Percentiles rank a stretch among this genome's conserved stretches.
These are phyloP conservation scores for Thera britannica DNA, from an alignment of 2,888 invertebrate species.

Conservation along the genomic window DNA sequence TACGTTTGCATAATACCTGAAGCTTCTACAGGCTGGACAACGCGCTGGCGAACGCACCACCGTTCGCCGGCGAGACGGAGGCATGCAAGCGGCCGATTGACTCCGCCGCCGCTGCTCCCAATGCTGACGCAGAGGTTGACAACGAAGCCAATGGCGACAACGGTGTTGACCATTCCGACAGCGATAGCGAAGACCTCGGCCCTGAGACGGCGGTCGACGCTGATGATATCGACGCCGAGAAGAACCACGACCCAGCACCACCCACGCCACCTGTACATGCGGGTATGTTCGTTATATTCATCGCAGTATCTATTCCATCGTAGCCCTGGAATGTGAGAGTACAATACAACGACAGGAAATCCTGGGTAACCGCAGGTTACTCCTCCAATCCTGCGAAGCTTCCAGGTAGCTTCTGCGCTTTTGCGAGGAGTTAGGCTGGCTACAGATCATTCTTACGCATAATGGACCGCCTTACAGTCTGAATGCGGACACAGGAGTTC, in stretches of 20 bases:
- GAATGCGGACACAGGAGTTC: too few species aligned
- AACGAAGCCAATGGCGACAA: slow-evolving; percentile 58
- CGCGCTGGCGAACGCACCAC: slow-evolving; percentile 78
- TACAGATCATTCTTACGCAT: too few species aligned
- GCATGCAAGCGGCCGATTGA: slow-evolving; percentile 66
- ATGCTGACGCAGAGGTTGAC: slow-evolving; percentile 49
- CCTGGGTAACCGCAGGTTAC: too few species aligned
- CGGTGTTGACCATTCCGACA: slow-evolving; percentile 76
- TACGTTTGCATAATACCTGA: not conserved
- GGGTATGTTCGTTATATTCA: slow-evolving; percentile 59
- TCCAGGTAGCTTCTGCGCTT: too few species aligned
- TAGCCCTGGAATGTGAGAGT: too few species aligned
- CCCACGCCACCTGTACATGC: slow-evolving; percentile 85
- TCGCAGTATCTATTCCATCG: not conserved
- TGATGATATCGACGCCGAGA: slow-evolving; percentile 82
- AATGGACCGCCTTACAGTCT: too few species aligned
- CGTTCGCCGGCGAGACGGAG: slow-evolving; percentile 75
- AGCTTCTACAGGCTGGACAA: slow-evolving; percentile 71
- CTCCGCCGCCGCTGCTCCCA: slow-evolving; percentile 55
- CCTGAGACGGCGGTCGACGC: slow-evolving; percentile 91
- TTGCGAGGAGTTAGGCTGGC: too few species aligned
- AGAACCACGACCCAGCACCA: slow-evolving; percentile 76
- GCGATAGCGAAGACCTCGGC: slow-evolving; percentile 88
- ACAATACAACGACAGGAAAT: too few species aligned
- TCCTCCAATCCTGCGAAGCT: too few species aligned